phyloP scores from a whole-genome alignment of 53 echinoderm and acorn worm species.

The Pentamera pediparva region DNA sequence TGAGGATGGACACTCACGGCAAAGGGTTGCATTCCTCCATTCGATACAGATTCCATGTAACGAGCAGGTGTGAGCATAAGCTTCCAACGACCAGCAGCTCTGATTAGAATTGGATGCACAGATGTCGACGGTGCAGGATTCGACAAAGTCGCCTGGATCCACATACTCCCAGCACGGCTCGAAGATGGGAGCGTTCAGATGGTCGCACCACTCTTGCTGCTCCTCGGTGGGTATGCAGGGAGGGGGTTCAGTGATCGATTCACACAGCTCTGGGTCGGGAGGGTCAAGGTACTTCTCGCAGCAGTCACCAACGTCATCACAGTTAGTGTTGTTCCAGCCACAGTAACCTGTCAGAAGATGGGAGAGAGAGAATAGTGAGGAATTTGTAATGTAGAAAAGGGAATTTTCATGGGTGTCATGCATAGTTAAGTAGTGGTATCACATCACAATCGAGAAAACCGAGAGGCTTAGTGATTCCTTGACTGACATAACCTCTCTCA shows the following conservation, averaged over 20 bases:
- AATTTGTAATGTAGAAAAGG: too few species aligned
- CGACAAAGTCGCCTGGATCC: conserved; percentile 16
- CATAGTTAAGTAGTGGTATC: neutral
- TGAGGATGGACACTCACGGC: conserved; percentile 47
- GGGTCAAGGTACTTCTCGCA: conserved; percentile 52
- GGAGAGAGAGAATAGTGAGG: too few species aligned
- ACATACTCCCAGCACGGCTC: conserved; percentile 30
- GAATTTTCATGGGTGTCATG: neutral
- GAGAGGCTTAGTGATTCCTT: too few species aligned
- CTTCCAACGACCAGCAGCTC: conserved; percentile 64
- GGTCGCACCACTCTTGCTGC: conserved; percentile 18
- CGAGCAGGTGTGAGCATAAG: conserved; percentile 40
- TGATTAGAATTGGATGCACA: neutral
- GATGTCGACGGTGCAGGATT: conserved; percentile 11
- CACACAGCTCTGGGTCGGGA: conserved; percentile 8
- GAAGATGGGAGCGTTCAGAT: conserved; percentile 5
- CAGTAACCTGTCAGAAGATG: conserved; percentile 57
- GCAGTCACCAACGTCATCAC: conserved; percentile 33
- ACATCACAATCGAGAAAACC: too few species aligned
- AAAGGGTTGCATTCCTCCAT: conserved; percentile 65
- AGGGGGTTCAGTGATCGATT: neutral
- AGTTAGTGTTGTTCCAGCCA: conserved; percentile 39
- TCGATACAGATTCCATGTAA: conserved; percentile 44
- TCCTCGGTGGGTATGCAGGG: conserved; percentile 11
- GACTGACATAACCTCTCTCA: too few species aligned